Evolutionary conservation across 2,888 invertebrate genomes (phyloP), one percentile per base, ranked within the genome.

Genomic region (Amiota communis): DNA sequence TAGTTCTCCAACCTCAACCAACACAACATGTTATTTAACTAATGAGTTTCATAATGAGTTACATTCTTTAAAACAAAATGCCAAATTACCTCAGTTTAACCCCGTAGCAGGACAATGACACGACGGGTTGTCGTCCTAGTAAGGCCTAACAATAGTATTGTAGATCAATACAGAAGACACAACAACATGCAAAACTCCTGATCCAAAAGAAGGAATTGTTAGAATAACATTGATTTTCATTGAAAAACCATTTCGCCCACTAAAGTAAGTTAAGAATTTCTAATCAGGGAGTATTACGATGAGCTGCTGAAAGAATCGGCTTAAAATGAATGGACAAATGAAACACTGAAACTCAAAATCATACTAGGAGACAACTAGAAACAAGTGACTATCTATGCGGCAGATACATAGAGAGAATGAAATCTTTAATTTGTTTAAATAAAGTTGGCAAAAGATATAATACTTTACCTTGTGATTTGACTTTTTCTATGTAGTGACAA

Each of bases 261-360:
- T 81, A 86, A 87, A 83, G 82, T 82, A 87, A 81, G 82, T 83
- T 86, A 86, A 85, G 81, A 51, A 15, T 71, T 53, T 65, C 71
- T 68, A 57, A 17, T n/a, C 49, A 71, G 8, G 51, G 65, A 70
- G 64, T 70, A 68, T 17, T 36, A 59, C 12, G 48, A 70, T 73
- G 65, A 68, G 57, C 65, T 72, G 74, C 70, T 6, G 71, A 15
- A 63, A 53, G 72, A 36, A 36, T 57, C 65, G 69, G 59, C 70
- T 72, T 67, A 59, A 47, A 72, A 68, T 68, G 47, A 36, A 0
- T 36, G 36, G 6, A 36, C 36, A 36, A 36, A 36, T 36, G 36
- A 2, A 6, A 36, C 36, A 36, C 2, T 36, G 36, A 36, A 36
- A 57, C 68, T 64, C 72, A 17, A 76, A n/a, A 57, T 59, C 71